Base-by-base conservation (phyloP, 2,888 invertebrate genomes). In the Clepsis dumicolana region DNA sequence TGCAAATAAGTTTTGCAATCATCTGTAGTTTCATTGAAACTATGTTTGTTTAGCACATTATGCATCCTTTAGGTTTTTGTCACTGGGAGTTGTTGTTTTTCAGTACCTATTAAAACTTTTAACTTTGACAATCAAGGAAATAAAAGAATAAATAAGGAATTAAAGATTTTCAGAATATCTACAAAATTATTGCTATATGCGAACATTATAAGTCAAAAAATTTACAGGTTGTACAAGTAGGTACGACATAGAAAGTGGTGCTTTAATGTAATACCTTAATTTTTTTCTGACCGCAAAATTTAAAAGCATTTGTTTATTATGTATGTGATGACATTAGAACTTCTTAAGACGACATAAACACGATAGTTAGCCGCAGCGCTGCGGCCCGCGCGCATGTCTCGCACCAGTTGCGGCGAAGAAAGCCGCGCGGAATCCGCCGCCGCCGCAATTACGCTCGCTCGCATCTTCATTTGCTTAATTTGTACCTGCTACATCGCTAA, bases 381-480 rank as follows among this genome's bases (percentile, higher is more conserved):
- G 27, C 52, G 56, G 0, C 21, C 10, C 12, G 16, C 53, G 29
- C 38, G 38, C 2, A 8, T 65, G 87, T 87, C 87, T 87, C 80
- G 89, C 88, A 82, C 88, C 83, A 88, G 77, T 89, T 89, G 84
- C 81, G 79, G 72, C 80, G 70, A 85, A 85, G 87, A 88, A 88
- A 89, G 88, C 84, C 81, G 75, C 76, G 75, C 78, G 80, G 83
- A 84, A 82, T 81, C 72, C 80, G 29, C 48, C 59, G 44, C 24
- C 38, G 48, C 25, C 56, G 18, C 32, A 32, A 21, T 16, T 18
- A 41, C 41, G 53, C 41, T 21, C 41, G 53, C 41, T 21, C 18
- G 18, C 53, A 54, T 54, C 56, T 44, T 24, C 21, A 48, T 48
- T 48, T 3, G 48, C 18, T 44, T 48, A 35, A 44, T 44, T 44